phyloP scores from a whole-genome alignment of 1,140 invertebrate genomes.

The Tribolium castaneum region DNA sequence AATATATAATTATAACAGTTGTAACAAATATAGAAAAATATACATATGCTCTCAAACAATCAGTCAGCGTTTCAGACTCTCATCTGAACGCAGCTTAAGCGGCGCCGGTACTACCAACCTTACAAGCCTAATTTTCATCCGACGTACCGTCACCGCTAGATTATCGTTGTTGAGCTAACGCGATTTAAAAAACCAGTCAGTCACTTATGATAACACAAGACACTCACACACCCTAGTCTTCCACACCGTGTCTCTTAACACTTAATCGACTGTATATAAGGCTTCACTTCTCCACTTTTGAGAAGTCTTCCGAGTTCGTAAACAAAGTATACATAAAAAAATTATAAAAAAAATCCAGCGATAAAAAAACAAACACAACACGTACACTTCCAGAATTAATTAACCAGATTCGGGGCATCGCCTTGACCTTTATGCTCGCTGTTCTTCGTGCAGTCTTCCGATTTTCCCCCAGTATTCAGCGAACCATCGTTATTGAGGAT shows the following conservation, averaged over 20 bases:
- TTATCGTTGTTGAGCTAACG: conserved; percentile 54
- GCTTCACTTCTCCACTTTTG: background rate
- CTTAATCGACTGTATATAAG: conserved; percentile 8
- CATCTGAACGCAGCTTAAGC: conserved; percentile 58
- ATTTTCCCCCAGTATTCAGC: conserved; percentile 42
- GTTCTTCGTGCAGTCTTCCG: conserved; percentile 53
- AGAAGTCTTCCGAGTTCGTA: background rate
- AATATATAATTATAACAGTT: conserved; percentile 64
- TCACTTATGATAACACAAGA: conserved; percentile 37
- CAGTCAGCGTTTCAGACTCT: conserved; percentile 54
- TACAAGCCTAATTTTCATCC: conserved; percentile 29
- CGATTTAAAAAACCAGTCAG: conserved; percentile 38
- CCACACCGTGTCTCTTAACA: background rate
- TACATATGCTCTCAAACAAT: conserved; percentile 64
- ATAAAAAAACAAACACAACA: conserved; percentile 41
- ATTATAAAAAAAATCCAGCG: conserved; percentile 35
- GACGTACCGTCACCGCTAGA: conserved; percentile 49
- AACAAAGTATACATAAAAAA: conserved; percentile 40
- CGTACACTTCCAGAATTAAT: conserved; percentile 2
- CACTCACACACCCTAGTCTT: background rate
- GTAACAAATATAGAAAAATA: conserved; percentile 66
- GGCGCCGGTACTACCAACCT: conserved; percentile 49
- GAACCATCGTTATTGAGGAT: conserved; percentile 37
- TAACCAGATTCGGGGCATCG: conserved; percentile 53
- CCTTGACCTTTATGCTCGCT: conserved; percentile 61